Evolutionary conservation across 2,888 invertebrate genomes (phyloP).

Genomic region (Drosophila siamana): DNA sequence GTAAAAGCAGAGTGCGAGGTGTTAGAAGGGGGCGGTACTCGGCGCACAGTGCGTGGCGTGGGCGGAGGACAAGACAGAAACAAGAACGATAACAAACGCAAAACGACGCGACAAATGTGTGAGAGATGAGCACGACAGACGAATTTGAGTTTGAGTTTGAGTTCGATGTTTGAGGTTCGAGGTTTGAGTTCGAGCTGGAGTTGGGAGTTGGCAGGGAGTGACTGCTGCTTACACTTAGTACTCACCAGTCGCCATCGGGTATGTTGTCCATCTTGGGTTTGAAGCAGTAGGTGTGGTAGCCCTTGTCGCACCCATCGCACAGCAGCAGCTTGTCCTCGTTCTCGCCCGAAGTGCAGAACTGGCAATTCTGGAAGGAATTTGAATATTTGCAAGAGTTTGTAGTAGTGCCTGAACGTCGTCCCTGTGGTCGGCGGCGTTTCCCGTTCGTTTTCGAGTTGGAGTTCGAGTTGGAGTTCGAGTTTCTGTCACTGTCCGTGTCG

Average conservation of each 20-base stretch:
- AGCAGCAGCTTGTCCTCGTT: slow-evolving; percentile 97
- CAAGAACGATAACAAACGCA: slow-evolving; percentile 40
- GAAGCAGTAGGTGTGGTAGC: slow-evolving; percentile 99
- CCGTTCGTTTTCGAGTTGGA: slow-evolving; percentile 24
- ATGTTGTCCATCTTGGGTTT: slow-evolving; percentile 98
- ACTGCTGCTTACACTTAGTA: slow-evolving; percentile 24
- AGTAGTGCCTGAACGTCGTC: slow-evolving; percentile 74
- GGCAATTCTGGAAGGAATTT: slow-evolving; percentile 93
- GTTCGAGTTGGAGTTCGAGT: slow-evolving; percentile 28
- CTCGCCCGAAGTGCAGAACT: slow-evolving; percentile 98
- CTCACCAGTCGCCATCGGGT: slow-evolving; percentile 98
- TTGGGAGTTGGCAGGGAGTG: not conserved
- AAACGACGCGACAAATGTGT: slow-evolving; percentile 52
- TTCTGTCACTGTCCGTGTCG: slow-evolving; percentile 43
- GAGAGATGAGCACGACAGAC: not conserved
- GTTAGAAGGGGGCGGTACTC: slow-evolving; percentile 2
- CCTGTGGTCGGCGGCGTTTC: slow-evolving; percentile 22
- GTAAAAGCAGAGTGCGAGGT: not conserved
- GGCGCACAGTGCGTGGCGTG: slow-evolving; percentile 22
- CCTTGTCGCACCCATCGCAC: slow-evolving; percentile 99
- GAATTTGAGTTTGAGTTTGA: not conserved
- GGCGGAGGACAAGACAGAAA: slow-evolving; percentile 26
- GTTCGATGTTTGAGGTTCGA: not conserved
- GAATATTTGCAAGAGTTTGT: slow-evolving; percentile 84
- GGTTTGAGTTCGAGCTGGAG: not conserved